These are phyloP conservation scores for Atractosteus spatula DNA, from an alignment of 2,113 vertebrate species.

Conservation along the genomic window DNA sequence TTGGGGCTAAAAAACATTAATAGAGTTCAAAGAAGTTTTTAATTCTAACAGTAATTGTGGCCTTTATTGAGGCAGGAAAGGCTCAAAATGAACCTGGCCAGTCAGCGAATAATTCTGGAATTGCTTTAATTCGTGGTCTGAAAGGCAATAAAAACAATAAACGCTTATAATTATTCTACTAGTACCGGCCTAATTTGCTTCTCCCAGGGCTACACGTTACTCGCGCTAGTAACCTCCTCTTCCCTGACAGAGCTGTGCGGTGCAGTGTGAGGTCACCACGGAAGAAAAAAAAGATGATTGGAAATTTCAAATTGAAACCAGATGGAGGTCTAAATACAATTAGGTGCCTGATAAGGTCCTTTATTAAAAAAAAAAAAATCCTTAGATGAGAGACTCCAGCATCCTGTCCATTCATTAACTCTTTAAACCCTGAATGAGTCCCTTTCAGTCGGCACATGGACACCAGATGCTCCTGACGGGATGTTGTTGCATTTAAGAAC, in stretches of 20 bases:
- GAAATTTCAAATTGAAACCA: background rate
- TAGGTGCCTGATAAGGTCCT: background rate
- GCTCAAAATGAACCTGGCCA: too few species aligned
- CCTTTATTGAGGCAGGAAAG: too few species aligned
- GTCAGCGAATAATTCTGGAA: background rate
- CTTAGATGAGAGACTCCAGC: background rate
- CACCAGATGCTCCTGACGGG: background rate
- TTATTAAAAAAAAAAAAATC: background rate
- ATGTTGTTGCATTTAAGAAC: too few species aligned
- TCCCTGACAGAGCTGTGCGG: background rate
- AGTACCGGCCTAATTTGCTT: background rate
- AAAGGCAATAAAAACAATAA: background rate
- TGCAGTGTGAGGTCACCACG: background rate
- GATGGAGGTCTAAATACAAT: constrained; percentile 4
- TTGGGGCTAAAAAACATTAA: too few species aligned
- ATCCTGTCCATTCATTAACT: constrained; percentile 6
- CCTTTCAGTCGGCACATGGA: background rate
- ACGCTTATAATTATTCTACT: background rate
- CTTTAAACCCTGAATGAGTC: background rate
- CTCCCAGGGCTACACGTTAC: background rate
- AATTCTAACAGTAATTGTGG: too few species aligned
- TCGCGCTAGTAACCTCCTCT: background rate
- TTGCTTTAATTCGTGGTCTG: background rate
- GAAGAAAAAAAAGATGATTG: background rate
- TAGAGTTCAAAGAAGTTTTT: too few species aligned